Percentiles rank a stretch among this genome's conserved stretches.
phyloP scores from a whole-genome alignment of 2,888 invertebrate species.

The Chironomus riparius region DNA sequence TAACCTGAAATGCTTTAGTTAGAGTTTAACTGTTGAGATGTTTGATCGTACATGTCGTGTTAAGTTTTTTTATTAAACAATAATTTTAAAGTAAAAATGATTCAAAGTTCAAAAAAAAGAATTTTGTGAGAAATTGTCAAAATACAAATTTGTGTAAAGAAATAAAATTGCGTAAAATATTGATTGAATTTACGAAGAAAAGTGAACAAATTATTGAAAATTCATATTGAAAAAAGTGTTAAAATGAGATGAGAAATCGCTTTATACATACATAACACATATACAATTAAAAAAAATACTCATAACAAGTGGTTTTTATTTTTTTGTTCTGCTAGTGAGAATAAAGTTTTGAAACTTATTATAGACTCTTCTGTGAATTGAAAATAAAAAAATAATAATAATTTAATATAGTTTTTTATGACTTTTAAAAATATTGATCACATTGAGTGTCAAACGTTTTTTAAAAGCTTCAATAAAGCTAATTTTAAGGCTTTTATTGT shows the following conservation, averaged over 20 bases:
- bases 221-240: too few relatives aligned
- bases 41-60: neutral
- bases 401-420: neutral
- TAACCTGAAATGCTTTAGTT: slow-evolving; percentile 24
- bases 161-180: neutral
- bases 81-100: too few relatives aligned
- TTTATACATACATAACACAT: neutral
- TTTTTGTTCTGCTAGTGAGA: neutral
- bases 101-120: too few relatives aligned
- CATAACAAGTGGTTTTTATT: neutral
- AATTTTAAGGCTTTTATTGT: slow-evolving; percentile 10
- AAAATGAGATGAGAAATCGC: neutral
- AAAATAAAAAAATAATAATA: neutral
- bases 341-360: neutral
- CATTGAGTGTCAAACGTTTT: neutral
- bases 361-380: too few relatives aligned
- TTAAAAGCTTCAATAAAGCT: slow-evolving; percentile 14
- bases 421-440: slow-evolving; percentile 2
- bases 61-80: neutral
- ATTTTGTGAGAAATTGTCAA: neutral
- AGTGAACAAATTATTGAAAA: too few relatives aligned
- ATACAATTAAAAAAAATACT: neutral
- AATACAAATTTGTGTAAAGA: neutral
- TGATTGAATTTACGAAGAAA: too few relatives aligned
- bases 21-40: slow-evolving; percentile 18